A percentile compares a stretch with the other conserved stretches of the same genome.
These are phyloP conservation scores for Sussaba pulchella DNA, from an alignment of 2,888 invertebrate genomes.

Conservation along the genomic window DNA sequence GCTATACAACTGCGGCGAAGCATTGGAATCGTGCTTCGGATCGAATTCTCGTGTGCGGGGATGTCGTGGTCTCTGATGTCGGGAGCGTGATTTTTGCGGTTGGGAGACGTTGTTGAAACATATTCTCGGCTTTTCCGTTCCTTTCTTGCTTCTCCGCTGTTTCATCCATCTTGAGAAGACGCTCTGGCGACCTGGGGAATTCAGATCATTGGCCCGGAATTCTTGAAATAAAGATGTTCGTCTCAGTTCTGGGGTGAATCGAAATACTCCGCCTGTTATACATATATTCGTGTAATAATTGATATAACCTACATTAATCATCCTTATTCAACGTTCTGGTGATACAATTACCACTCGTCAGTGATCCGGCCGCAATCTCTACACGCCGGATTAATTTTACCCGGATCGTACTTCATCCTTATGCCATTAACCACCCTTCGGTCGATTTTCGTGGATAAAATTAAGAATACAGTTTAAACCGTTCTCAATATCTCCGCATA, in stretches of 20 bases:
- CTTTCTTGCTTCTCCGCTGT: background rate
- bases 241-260: slow-evolving; percentile 11
- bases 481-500: too few species aligned
- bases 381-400: too few species aligned
- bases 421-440: too few species aligned
- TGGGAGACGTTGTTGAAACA: slow-evolving; percentile 8
- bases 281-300: too few species aligned
- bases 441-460: too few species aligned
- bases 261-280: slow-evolving; percentile 21
- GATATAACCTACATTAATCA: too few species aligned
- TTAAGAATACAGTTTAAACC: too few species aligned
- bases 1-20: too few species aligned
- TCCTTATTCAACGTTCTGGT: too few species aligned
- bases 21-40: slow-evolving; percentile 59
- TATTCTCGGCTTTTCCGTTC: background rate
- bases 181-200: slow-evolving; percentile 8
- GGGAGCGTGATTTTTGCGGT: slow-evolving; percentile 3
- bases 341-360: too few species aligned
- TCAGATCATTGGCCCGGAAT: slow-evolving; percentile 46
- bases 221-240: slow-evolving; percentile 24
- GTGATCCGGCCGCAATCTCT: too few species aligned
- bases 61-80: slow-evolving; percentile 33
- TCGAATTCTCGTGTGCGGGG: slow-evolving; percentile 45
- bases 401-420: too few species aligned
- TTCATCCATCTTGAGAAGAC: background rate